Percentiles rank a stretch among this genome's conserved stretches.
These are phyloP conservation scores for Dione vanillae DNA, from an alignment of 2,888 invertebrate genomes.

Conservation along the genomic window DNA sequence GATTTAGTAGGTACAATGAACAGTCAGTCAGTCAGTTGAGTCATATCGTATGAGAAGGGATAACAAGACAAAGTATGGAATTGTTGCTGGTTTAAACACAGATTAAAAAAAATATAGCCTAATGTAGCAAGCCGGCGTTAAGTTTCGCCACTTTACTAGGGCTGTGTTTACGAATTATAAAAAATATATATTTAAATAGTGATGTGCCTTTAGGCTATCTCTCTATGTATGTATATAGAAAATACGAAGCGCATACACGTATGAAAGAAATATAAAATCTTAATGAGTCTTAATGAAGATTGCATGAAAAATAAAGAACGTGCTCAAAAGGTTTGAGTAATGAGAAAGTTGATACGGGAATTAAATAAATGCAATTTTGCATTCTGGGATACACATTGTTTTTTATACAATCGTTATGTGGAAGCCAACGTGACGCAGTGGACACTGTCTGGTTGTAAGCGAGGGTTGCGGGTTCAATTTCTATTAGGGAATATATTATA, in stretches of 20 bases:
- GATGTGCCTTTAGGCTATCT: constrained; percentile 7
- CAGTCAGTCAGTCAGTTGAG: too few species aligned
- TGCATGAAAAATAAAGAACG: constrained; percentile 7
- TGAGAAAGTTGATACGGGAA: constrained; percentile 14
- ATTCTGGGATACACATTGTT: not conserved
- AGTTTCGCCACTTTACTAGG: not conserved
- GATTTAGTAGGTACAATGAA: too few species aligned
- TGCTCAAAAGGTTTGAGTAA: constrained; percentile 11
- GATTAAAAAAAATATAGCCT: not conserved
- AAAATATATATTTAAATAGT: not conserved
- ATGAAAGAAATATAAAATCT: constrained; percentile 15
- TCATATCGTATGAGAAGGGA: too few species aligned
- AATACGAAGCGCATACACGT: not conserved
- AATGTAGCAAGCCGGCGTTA: not conserved
- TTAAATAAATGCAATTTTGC: constrained; percentile 14
- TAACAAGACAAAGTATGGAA: not conserved
- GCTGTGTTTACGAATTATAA: not conserved
- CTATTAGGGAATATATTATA: too few species aligned
- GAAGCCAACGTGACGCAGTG: not conserved
- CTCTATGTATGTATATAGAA: not conserved
- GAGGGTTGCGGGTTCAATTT: not conserved
- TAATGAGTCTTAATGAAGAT: constrained; percentile 21
- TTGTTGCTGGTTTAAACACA: not conserved
- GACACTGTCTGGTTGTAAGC: not conserved
- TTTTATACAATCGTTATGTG: not conserved